Evolutionary conservation across 2,797 vertebrate genomes (phyloP).

Genomic region (Australoheros facetus): DNA sequence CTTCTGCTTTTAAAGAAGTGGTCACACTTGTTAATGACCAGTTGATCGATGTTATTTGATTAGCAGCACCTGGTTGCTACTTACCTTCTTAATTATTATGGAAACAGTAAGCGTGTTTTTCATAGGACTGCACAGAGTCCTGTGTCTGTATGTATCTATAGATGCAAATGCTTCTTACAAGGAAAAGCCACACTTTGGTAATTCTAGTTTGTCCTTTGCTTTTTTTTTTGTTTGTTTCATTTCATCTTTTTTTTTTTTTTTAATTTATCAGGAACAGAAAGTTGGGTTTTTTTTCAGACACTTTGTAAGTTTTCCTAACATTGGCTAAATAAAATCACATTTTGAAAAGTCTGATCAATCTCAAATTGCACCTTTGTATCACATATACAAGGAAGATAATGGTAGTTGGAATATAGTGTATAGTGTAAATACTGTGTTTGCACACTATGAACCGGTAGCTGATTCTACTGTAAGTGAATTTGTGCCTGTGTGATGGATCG

Average conservation of each 20-base stretch:
- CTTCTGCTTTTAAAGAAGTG: no score
- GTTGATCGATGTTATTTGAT: no score
- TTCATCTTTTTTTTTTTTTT: background rate
- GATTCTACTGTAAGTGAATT: conserved; percentile 16
- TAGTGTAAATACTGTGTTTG: conserved; percentile 7
- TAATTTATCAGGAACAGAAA: background rate
- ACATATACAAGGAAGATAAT: background rate
- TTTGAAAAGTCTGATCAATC: background rate
- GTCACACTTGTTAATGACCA: no score
- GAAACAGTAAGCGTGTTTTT: no score
- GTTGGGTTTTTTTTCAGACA: background rate
- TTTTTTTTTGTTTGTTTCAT: background rate
- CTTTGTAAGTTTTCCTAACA: background rate
- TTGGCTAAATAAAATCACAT: background rate
- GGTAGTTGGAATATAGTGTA: conserved; percentile 20
- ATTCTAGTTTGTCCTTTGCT: no score
- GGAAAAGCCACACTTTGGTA: no score
- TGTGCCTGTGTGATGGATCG: background rate
- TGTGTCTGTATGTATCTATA: no score
- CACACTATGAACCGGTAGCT: conserved; percentile 3
- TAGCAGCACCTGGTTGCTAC: no score
- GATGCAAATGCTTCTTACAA: no score
- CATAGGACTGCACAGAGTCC: no score
- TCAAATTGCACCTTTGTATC: background rate
- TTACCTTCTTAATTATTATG: no score